phyloP scores from a whole-genome alignment of 2,888 invertebrate species.

The Apodemia zela region DNA sequence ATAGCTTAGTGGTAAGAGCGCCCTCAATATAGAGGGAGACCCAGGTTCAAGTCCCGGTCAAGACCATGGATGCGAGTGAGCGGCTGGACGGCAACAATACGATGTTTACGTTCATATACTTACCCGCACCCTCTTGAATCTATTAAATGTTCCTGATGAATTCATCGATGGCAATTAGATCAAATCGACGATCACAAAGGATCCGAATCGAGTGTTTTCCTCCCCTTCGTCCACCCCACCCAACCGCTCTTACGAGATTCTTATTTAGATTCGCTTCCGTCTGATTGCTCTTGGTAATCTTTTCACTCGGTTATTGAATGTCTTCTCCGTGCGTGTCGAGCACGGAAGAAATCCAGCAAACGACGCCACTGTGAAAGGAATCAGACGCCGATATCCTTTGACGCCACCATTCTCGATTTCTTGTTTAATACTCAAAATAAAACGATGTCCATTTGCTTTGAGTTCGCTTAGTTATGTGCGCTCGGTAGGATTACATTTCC shows the following conservation, averaged over 20 bases:
- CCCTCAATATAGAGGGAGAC: constrained; percentile 63
- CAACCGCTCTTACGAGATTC: constrained; percentile 77
- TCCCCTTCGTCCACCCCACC: constrained; percentile 55
- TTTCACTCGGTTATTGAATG: constrained; percentile 80
- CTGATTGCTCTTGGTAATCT: constrained; percentile 80
- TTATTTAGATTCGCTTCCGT: constrained; percentile 81
- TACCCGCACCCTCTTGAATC: constrained; percentile 52
- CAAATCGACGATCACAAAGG: constrained; percentile 74
- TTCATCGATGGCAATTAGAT: constrained; percentile 69
- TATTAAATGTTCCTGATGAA: constrained; percentile 60
- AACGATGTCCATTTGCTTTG: constrained; percentile 48
- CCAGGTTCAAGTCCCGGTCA: constrained; percentile 79
- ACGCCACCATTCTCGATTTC: constrained; percentile 49
- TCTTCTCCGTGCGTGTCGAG: constrained; percentile 74
- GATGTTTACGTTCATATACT: constrained; percentile 37
- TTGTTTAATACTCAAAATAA: constrained; percentile 49
- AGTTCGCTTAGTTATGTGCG: constrained; percentile 37
- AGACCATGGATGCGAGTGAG: constrained; percentile 64
- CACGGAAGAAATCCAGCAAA: constrained; percentile 50
- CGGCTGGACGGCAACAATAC: constrained; percentile 36
- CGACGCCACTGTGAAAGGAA: constrained; percentile 50
- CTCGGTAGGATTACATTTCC: constrained; percentile 35
- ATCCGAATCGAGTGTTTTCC: constrained; percentile 66
- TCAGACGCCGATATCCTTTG: constrained; percentile 55
- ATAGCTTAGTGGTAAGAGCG: constrained; percentile 79